Evolutionary conservation across 2,888 invertebrate genomes (phyloP).

Genomic region (Volucella zonaria): DNA sequence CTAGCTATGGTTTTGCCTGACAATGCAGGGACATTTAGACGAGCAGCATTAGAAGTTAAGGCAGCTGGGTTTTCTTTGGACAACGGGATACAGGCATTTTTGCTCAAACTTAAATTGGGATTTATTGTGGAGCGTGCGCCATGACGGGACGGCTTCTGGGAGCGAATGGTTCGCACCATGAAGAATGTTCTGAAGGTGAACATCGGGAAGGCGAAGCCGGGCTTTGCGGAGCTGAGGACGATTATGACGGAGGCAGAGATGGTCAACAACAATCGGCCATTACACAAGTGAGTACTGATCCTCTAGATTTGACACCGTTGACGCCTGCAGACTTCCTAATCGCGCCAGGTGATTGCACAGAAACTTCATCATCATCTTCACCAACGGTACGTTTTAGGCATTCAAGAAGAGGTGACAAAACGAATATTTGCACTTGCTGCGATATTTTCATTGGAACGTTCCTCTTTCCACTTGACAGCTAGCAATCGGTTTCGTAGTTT

Average conservation of each 20-base stretch:
- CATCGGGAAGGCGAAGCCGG: neutral
- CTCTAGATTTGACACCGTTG: neutral
- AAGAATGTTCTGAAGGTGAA: neutral
- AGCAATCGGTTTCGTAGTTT: neutral
- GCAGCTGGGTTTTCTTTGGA: no score
- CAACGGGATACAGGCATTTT: no score
- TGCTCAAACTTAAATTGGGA: neutral
- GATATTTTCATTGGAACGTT: no score
- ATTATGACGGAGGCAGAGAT: neutral
- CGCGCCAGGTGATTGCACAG: neutral
- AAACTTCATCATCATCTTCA: neutral
- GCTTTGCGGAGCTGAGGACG: neutral
- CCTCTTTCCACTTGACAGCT: neutral
- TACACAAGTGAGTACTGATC: neutral
- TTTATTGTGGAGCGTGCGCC: neutral
- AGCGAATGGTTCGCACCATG: neutral
- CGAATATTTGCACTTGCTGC: no score
- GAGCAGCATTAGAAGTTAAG: neutral
- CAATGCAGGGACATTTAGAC: neutral
- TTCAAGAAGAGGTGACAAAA: no score
- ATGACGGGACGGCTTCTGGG: neutral
- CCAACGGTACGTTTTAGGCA: no score
- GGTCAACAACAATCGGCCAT: neutral
- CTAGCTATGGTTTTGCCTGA: neutral
- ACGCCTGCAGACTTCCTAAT: neutral